Percentiles rank a stretch among this genome's conserved stretches.
phyloP scores from a whole-genome alignment of 2,888 invertebrate species.

The Drosophila picticornis region DNA sequence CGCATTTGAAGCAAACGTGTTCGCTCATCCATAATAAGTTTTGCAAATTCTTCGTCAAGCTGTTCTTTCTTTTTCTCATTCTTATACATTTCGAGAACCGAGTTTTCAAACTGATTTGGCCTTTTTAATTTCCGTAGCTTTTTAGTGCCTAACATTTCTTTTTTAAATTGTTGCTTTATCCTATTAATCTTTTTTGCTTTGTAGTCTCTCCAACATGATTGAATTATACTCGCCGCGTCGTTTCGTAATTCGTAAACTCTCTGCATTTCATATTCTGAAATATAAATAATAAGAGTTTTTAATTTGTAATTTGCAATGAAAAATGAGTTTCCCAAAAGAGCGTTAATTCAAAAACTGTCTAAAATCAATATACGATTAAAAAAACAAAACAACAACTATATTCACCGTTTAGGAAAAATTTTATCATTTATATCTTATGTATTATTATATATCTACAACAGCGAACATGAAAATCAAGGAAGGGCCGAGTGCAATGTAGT shows the following conservation, averaged over 20 bases:
- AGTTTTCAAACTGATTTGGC: conserved; percentile 45
- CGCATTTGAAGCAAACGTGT: conserved; percentile 85
- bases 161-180: conserved; percentile 56
- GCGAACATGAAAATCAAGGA: neutral
- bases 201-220: conserved; percentile 74
- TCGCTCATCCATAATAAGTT: conserved; percentile 85
- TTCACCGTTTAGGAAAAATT: neutral
- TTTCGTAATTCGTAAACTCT: conserved; percentile 23
- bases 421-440: too few species aligned
- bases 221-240: conserved; percentile 73
- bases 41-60: conserved; percentile 76
- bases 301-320: too few species aligned
- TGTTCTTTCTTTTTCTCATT: conserved; percentile 65
- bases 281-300: neutral
- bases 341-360: neutral
- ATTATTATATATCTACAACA: neutral
- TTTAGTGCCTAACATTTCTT: conserved; percentile 70
- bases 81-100: conserved; percentile 70
- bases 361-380: too few species aligned
- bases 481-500: neutral
- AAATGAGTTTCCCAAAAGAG: neutral
- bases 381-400: neutral
- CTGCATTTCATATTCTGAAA: conserved; percentile 40
- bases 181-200: conserved; percentile 63
- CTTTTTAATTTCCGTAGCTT: conserved; percentile 51